A percentile compares a stretch with the other conserved stretches of the same genome.
Conservation (phyloP, 2,888 invertebrate species). For the Cryptocephalus moraei region DNA sequence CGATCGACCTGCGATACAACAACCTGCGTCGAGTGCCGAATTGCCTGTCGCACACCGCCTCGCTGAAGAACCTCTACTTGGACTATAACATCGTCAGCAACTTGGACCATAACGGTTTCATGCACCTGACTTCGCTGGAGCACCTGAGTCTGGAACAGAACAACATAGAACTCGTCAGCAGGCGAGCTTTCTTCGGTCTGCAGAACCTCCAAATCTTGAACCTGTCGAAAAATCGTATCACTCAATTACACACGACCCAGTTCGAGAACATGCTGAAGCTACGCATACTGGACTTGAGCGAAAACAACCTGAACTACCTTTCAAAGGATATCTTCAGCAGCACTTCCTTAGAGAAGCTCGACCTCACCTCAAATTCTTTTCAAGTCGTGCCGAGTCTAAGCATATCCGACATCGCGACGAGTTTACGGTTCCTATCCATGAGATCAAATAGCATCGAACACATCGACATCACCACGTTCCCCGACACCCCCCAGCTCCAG, state of each 20-base stretch:
- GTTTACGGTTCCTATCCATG: slow-evolving; percentile 67
- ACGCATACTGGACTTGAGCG: slow-evolving; percentile 60
- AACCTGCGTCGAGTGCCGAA: slow-evolving; percentile 55
- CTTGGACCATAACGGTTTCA: slow-evolving; percentile 65
- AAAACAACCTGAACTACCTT: slow-evolving; percentile 62
- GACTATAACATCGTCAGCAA: slow-evolving; percentile 63
- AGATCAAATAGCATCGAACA: slow-evolving; percentile 74
- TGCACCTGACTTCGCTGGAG: slow-evolving; percentile 59
- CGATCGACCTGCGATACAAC: slow-evolving; percentile 63
- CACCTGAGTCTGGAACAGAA: slow-evolving; percentile 66
- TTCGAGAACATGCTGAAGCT: slow-evolving; percentile 67
- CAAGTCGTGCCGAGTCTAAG: slow-evolving; percentile 70
- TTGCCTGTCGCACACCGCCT: slow-evolving; percentile 54
- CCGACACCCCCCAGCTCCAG: slow-evolving; percentile 68
- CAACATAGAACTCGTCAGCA: slow-evolving; percentile 58
- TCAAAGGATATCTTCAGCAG: slow-evolving; percentile 72
- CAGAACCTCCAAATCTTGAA: slow-evolving; percentile 68
- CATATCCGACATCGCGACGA: slow-evolving; percentile 68
- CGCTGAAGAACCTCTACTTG: slow-evolving; percentile 58
- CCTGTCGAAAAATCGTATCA: slow-evolving; percentile 64
- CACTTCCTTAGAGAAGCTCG: slow-evolving; percentile 68
- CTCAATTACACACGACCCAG: slow-evolving; percentile 68
- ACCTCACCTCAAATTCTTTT: slow-evolving; percentile 68
- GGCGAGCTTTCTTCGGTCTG: slow-evolving; percentile 67
- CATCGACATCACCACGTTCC: slow-evolving; percentile 78